These are phyloP conservation scores for Hemichromis elongatus DNA, from an alignment of 2,113 vertebrate species.

Conservation along the genomic window DNA sequence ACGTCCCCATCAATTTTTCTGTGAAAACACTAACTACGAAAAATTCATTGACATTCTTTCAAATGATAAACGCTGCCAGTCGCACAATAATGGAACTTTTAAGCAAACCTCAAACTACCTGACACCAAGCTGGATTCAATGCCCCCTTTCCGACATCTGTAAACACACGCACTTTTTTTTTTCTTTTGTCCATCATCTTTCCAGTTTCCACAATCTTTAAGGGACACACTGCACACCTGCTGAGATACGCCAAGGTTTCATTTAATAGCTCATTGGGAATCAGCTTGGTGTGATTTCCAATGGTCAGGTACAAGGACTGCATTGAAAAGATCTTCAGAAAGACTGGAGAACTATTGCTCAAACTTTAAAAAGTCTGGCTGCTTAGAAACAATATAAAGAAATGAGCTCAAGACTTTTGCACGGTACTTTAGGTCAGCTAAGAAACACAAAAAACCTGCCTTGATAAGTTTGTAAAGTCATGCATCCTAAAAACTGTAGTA, in stretches of 20 bases:
- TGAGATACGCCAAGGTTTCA: not conserved
- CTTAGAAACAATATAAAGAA: not conserved
- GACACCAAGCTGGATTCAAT: not conserved
- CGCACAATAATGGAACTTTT: not conserved
- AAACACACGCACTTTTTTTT: too few species aligned
- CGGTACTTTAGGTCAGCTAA: not conserved
- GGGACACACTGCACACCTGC: not conserved
- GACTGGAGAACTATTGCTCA: not conserved
- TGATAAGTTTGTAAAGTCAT: not conserved
- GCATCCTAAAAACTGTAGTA: not conserved
- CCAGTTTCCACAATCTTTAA: not conserved
- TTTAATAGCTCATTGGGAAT: not conserved
- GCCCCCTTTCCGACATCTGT: accelerated
- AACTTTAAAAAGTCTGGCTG: not conserved
- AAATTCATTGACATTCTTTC: not conserved
- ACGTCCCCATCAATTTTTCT: not conserved
- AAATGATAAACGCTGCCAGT: not conserved
- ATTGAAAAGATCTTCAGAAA: not conserved
- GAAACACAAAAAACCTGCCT: not conserved
- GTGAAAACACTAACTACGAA: not conserved
- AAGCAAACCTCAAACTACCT: not conserved
- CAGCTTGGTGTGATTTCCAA: not conserved
- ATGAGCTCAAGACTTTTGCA: not conserved
- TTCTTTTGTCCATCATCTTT: not conserved
- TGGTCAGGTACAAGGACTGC: not conserved